Base-by-base conservation (phyloP, 2,888 invertebrate genomes). In the Nymphalis c-album region DNA sequence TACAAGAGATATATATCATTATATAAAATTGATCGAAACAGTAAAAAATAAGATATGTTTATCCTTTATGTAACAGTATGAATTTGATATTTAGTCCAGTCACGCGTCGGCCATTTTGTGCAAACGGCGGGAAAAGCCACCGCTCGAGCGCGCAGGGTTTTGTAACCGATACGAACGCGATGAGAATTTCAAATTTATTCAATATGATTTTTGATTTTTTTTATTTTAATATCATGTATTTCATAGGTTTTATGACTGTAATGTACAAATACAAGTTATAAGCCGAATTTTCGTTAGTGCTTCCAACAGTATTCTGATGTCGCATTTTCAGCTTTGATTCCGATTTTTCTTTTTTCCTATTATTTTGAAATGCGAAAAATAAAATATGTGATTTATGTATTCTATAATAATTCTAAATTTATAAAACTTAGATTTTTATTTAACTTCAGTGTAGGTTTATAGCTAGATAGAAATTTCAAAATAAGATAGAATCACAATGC, bases 91-190 rank as follows among this genome's bases (percentile, higher is more conserved):
- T 40, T 71, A 70, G 76, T 77, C 79, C 22, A 78, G 85, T 86
- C 89, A 88, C 89, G 90, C 82, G 84, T 80, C 89, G 80, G 88
- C 90, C 89, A 90, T 90, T 90, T 89, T 87, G 89, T 85, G 80
- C 77, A 78, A 85, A 85, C 78, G 82, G 85, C 87, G 85, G 85
- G 85, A 86, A 85, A 82, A 84, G 82, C 74, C 74, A 70, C 77
- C 85, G 85, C 83, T 83, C 78, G 77, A 79, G 75, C 77, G 86
- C 79, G 76, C 86, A 85, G 86, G 85, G 84, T 80, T 79, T 79
- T 77, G 83, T 78, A 77, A 80, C 81, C 79, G 84, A 83, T 84
- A 83, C 76, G 74, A 67, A 64, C 71, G 77, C 75, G 77, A 76
- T 78, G 76, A 73, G 75, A 63, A 74, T 73, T 62, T 63, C 62